A percentile compares a stretch with the other conserved stretches of the same genome.
phyloP scores from a whole-genome alignment of 2,113 vertebrate species.

The Tretioscincus oriximinensis region DNA sequence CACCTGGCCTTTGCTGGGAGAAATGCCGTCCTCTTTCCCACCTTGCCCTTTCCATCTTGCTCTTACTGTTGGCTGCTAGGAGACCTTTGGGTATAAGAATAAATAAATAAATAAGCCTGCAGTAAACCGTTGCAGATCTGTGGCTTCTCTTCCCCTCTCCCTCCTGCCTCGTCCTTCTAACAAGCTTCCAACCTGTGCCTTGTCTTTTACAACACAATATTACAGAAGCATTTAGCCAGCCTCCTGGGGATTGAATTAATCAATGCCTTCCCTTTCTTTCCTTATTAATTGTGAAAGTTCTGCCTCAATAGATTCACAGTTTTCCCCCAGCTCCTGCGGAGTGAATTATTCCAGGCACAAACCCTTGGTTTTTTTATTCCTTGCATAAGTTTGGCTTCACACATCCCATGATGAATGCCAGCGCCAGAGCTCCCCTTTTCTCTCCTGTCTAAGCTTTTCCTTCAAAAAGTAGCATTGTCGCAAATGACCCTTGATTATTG shows the following conservation, averaged over 20 bases:
- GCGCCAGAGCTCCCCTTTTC: no score
- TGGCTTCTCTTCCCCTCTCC: slow-evolving; percentile 19
- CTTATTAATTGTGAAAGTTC: slow-evolving; percentile 46
- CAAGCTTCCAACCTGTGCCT: slow-evolving; percentile 33
- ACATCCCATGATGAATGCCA: not conserved
- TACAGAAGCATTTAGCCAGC: slow-evolving; percentile 40
- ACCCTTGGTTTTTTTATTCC: slow-evolving; percentile 4
- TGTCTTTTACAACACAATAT: slow-evolving; percentile 39
- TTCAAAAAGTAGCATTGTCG: no score
- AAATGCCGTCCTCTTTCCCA: no score
- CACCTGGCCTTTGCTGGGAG: no score
- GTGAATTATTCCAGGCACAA: slow-evolving; percentile 33
- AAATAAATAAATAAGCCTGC: no score
- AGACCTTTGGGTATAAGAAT: no score
- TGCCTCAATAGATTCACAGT: slow-evolving; percentile 43
- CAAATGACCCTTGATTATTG: no score
- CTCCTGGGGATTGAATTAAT: slow-evolving; percentile 46
- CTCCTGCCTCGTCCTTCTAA: slow-evolving; percentile 33
- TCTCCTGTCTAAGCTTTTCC: no score
- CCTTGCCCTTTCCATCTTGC: no score
- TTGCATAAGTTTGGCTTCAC: not conserved
- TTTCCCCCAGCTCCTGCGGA: slow-evolving; percentile 46
- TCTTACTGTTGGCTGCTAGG: not conserved
- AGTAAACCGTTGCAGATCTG: slow-evolving; percentile 19
- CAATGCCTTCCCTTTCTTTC: slow-evolving; percentile 48